Base-by-base conservation (phyloP, 2,888 invertebrate species). In the Phoronis australis region DNA sequence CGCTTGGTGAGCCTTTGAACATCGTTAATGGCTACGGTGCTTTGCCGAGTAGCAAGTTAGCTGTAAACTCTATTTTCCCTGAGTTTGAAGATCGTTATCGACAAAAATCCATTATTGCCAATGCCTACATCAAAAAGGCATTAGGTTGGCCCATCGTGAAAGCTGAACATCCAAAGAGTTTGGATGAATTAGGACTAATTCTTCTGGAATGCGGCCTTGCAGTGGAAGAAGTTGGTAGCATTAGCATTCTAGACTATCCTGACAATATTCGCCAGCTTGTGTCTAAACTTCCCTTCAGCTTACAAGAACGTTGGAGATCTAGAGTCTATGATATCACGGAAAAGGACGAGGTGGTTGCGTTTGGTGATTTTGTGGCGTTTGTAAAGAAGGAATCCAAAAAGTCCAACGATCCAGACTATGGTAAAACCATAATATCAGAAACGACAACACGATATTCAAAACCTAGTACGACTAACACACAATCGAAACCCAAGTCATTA, bases 51-150 rank as follows among this genome's bases (percentile, higher is more conserved):
- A 35, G 18, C 12, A n/a, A n/a, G 20, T 42, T 50, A 37, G 43
- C n/a, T n/a, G n/a, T n/a, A n/a, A n/a, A n/a, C n/a, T n/a, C n/a
- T n/a, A n/a, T n/a, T n/a, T n/a, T n/a, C 46, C 18, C 21, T 48
- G 22, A 37, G 21, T 26, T 51, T 15, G 43, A 48, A 31, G 43
- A 43, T 12, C 26, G 51, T 5, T 51, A 51, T 38, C 40, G 48
- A 2, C 24, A 51, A 18, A 21, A 37, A 5, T 42, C 48, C 6
- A 35, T 42, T 3, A 51, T 48, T 12, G 51, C 48, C 4, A 42
- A 42, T 25, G 48, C 51, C 12, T 51, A 22, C 31, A 49, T 51
- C n/a, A 48, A 47, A 18, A 42, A 22, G 27, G 51, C 51, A 20
- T 18, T 51, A 23, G 39, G 35, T 22, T 12, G 24, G 42, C 24